These are phyloP conservation scores for Parnassius glacialis DNA, from an alignment of 2,888 invertebrate species.

Conservation along the genomic window DNA sequence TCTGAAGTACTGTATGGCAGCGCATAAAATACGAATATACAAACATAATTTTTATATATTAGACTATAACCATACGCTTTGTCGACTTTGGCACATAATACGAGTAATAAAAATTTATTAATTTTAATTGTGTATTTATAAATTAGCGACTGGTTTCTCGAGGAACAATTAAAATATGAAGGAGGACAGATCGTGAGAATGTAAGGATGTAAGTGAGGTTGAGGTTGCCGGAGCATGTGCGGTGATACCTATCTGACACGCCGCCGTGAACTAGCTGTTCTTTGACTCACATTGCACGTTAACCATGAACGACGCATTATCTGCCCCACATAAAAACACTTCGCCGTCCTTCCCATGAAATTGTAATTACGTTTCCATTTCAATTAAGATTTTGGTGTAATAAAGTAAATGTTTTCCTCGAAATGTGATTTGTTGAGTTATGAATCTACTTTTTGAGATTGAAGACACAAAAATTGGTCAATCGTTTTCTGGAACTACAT, in stretches of 20 bases:
- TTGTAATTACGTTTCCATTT: constrained; percentile 29
- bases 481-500: too few relatives aligned
- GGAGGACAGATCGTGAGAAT: constrained; percentile 14
- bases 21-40: too few relatives aligned
- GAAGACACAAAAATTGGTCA: too few relatives aligned
- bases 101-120: too few relatives aligned
- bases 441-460: too few relatives aligned
- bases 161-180: neutral
- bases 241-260: constrained; percentile 62
- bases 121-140: too few relatives aligned
- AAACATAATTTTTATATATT: too few relatives aligned
- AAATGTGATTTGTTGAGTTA: neutral
- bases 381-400: constrained; percentile 11
- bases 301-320: constrained; percentile 58
- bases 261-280: constrained; percentile 57
- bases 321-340: constrained; percentile 44
- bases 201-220: constrained; percentile 2
- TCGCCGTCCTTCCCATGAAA: constrained; percentile 42
- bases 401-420: neutral
- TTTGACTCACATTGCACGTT: constrained; percentile 62
- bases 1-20: too few relatives aligned
- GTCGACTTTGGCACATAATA: too few relatives aligned
- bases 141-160: too few relatives aligned
- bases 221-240: constrained; percentile 20
- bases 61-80: too few relatives aligned